Conservation (phyloP, 2,888 invertebrate genomes). For the Synergus laeviventris region DNA sequence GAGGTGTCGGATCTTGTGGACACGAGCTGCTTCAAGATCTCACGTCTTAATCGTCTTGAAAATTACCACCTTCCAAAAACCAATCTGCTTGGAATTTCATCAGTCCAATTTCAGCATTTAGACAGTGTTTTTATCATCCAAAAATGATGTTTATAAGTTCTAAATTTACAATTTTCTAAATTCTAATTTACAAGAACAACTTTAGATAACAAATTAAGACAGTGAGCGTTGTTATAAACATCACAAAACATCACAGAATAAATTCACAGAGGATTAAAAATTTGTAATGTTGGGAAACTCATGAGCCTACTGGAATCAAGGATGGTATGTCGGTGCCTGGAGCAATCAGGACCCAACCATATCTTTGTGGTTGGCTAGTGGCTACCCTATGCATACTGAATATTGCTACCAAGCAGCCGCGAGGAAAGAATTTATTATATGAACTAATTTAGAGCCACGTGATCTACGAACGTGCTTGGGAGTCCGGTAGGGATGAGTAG, state of each 20-base stretch:
- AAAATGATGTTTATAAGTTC: neutral
- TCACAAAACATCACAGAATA: neutral
- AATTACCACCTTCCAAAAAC: slow-evolving; percentile 64
- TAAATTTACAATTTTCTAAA: no score
- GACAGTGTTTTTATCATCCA: neutral
- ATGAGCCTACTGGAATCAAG: slow-evolving; percentile 61
- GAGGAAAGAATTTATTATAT: slow-evolving; percentile 71
- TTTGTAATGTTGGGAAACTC: neutral
- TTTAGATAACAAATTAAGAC: no score
- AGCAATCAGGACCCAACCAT: slow-evolving; percentile 64
- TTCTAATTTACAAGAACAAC: no score
- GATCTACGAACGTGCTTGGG: slow-evolving; percentile 35
- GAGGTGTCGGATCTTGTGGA: slow-evolving; percentile 48
- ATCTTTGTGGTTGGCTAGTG: slow-evolving; percentile 57
- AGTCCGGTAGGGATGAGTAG: slow-evolving; percentile 18
- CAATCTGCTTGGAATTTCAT: neutral
- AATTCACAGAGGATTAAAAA: neutral
- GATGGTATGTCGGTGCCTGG: slow-evolving; percentile 64
- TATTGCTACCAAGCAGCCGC: slow-evolving; percentile 68
- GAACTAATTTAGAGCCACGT: slow-evolving; percentile 68
- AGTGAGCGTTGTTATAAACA: no score
- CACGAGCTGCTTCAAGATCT: slow-evolving; percentile 53
- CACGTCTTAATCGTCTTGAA: slow-evolving; percentile 68
- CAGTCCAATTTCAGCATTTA: neutral
- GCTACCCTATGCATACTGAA: slow-evolving; percentile 75